Evolutionary conservation across 2,113 vertebrate genomes (phyloP), one percentile per base, ranked within the genome.

Genomic region (Oryzias woworae): DNA sequence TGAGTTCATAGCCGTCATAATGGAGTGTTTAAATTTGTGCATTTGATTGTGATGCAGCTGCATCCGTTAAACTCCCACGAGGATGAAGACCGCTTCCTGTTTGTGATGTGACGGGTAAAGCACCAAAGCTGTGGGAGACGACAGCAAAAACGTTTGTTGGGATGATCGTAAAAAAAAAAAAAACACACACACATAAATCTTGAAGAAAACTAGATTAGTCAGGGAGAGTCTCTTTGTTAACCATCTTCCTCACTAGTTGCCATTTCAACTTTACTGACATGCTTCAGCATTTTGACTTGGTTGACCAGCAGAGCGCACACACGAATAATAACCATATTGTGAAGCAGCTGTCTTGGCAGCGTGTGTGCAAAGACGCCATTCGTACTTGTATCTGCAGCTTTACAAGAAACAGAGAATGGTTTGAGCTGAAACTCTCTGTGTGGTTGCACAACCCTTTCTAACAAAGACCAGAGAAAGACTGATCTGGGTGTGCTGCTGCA

Each of bases 361-460:
- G 41, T 45, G 31, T 17, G 23, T 14, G 52, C 15, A 16, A 22
- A 58, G 16, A 28, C 18, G 41, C 4, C 3, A 2, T 46, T 48
- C 17, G 8, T 18, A 18, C 8, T 48, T 26, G 52, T 42, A 63
- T 62, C 59, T 45, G 15, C 23, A 46, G 24, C 20, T 79, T 82
- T 80, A 80, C 57, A 43, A 81, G 78, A 80, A 82, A 80, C 67
- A 67, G 62, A 65, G 14, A 45, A 18, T 23, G 22, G 22, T 22
- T 17, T 71, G 47, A 75, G 49, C 22, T 52, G 67, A 75, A 81
- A 62, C 18, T 52, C 36, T 53, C 20, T 0, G 2, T 28, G 57
- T 4, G 14, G 69, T 86, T 80, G 69, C 58, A 47, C 72, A 83
- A 85, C 65, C 52, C 69, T 76, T 85, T 64, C 70, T 74, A 68